Evolutionary conservation across 2,797 vertebrate genomes (phyloP), one percentile per base, ranked within the genome.

Genomic region (Argentina silus): DNA sequence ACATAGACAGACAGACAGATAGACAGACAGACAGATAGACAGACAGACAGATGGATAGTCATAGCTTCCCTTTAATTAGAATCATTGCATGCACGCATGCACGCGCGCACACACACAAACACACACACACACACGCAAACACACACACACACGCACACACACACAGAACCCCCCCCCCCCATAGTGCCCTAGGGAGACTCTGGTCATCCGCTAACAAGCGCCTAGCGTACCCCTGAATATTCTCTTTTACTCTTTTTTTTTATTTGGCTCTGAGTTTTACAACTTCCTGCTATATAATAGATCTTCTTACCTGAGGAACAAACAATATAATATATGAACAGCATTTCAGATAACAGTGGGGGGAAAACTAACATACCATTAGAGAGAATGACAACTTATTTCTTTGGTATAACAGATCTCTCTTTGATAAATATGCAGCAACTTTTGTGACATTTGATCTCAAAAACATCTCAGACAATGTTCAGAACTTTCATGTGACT

Each of bases 51-150:
- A 36, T 36, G 27, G 2, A 36, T 4, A 2, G 2, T 2, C 27
- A 36, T n/a, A 50, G 47, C 60, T 67, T 7, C 45, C 9, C 50
- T 78, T 74, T 42, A 64, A 66, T 71, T 27, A 43, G 14, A 69
- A 61, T 1, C 65, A 57, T 48, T 17, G 19, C 60, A 42, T 48
- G 47, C 9, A 19, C 56, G 0, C 17, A 56, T 11, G 15, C 57
- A 21, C 21, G 12, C 57, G 21, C 57, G 57, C 21, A 60, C 36
- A 83, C 79, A 85, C 82, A 85, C 89, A 87, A 67, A 55, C 73
- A 63, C 64, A 74, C 55, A 70, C 72, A 67, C 61, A 74, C 73
- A 59, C 67, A 44, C 43, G 12, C 66, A 64, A 48, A 70, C 61
- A 56, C 51, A 69, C 23, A 21, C 56, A 76, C 55, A 59, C 23